phyloP scores from a whole-genome alignment of 2,113 vertebrate species.

The Triplophysa siluroides region DNA sequence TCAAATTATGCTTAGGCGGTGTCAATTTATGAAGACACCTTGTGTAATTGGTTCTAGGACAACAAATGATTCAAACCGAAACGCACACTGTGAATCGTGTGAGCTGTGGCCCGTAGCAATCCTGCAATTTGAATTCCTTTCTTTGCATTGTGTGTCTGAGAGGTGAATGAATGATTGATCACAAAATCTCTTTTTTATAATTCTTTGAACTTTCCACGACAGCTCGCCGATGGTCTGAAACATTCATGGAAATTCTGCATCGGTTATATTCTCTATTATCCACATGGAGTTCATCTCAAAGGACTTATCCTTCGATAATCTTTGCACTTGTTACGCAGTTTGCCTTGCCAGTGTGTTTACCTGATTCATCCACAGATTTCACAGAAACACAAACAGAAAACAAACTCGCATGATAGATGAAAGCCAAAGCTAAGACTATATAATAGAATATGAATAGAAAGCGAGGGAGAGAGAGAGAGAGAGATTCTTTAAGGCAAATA shows the following conservation, averaged over 20 bases:
- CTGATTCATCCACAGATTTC: not conserved
- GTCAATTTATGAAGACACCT: not conserved
- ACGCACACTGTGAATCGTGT: not conserved
- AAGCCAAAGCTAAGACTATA: not conserved
- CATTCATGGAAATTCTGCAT: conserved; percentile 45
- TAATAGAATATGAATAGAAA: not conserved
- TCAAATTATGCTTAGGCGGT: not conserved
- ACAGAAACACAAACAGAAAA: conserved; percentile 2
- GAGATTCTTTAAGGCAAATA: not conserved
- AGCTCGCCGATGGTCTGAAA: conserved; percentile 47
- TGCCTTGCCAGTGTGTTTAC: not conserved
- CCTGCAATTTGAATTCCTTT: not conserved
- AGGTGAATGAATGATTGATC: conserved; percentile 49
- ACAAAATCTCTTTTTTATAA: conserved; percentile 11
- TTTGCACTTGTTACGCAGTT: not conserved
- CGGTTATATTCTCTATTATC: conserved; percentile 22
- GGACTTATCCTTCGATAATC: not conserved
- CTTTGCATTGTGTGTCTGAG: conserved; percentile 28
- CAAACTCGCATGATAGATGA: not conserved
- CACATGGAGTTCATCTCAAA: conserved; percentile 1
- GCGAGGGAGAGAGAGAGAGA: not conserved
- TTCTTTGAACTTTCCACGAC: conserved; percentile 30
- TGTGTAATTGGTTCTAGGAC: not conserved
- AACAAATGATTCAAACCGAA: not conserved
- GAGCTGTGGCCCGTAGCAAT: not conserved